phyloP scores from a whole-genome alignment of 2,113 vertebrate genomes.

The Accipiter cooperii region DNA sequence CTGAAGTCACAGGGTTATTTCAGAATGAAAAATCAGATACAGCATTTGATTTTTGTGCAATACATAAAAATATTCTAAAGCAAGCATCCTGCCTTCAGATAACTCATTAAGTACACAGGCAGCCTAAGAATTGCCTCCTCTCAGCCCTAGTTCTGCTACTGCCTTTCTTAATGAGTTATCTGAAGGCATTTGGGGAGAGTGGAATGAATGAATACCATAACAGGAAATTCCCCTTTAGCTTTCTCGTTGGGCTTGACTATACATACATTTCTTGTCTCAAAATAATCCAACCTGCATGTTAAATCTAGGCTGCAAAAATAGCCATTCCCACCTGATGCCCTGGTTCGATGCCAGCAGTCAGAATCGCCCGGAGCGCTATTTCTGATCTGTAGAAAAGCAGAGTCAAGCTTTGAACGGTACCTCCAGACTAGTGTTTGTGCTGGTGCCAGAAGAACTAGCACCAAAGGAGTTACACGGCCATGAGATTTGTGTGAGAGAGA shows the following conservation, averaged over 20 bases:
- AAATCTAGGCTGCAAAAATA: background rate
- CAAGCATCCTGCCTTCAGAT: background rate
- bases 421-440: background rate
- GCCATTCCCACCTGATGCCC: background rate
- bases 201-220: background rate
- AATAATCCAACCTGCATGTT: background rate
- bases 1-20: background rate
- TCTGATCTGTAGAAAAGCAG: background rate
- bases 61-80: background rate
- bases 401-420: background rate
- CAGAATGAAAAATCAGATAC: background rate
- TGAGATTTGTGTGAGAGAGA: background rate
- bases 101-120: background rate
- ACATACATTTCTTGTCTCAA: background rate
- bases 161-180: background rate
- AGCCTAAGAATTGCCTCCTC: background rate
- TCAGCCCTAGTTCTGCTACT: background rate
- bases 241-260: background rate
- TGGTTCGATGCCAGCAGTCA: background rate
- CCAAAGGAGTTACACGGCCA: fast-evolving
- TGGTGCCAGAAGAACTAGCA: background rate
- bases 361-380: background rate
- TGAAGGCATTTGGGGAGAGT: background rate
- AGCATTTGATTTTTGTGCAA: background rate
- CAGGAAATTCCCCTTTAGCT: background rate